These are phyloP conservation scores for Phlogophora meticulosa DNA, from an alignment of 2,888 invertebrate genomes.

Conservation along the genomic window DNA sequence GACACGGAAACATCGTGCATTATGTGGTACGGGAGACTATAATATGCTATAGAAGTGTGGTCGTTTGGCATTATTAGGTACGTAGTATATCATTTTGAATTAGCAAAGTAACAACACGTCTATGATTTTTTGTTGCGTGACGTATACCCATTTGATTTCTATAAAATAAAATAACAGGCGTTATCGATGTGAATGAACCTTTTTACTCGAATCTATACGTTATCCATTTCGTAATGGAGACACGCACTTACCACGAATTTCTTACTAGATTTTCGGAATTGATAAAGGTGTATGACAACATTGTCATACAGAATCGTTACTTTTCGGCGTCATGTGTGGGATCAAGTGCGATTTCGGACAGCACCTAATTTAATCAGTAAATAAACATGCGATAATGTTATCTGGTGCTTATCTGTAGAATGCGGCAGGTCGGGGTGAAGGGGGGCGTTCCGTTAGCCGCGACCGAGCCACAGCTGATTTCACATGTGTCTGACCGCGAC, in stretches of 20 bases:
- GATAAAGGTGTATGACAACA: constrained; percentile 33
- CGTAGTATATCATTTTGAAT: neutral
- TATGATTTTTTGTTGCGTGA: constrained; percentile 31
- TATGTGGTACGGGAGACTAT: constrained; percentile 7
- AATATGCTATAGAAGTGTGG: constrained; percentile 1
- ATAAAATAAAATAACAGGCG: constrained; percentile 46
- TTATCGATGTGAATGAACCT: constrained; percentile 70
- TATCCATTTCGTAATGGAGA: constrained; percentile 66
- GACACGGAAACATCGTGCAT: constrained; percentile 34
- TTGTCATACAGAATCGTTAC: neutral
- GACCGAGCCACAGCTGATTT: constrained; percentile 87
- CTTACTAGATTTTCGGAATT: constrained; percentile 27
- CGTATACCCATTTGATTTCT: constrained; percentile 8
- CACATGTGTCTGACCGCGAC: constrained; percentile 82
- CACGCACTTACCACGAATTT: constrained; percentile 61
- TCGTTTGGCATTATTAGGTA: constrained; percentile 2
- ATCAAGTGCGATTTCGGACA: constrained; percentile 55
- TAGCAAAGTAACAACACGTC: neutral
- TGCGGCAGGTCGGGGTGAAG: constrained; percentile 67
- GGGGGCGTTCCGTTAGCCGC: constrained; percentile 68
- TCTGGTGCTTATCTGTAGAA: constrained; percentile 78
- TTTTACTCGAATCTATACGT: constrained; percentile 61
- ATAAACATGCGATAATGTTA: constrained; percentile 82
- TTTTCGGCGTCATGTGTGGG: constrained; percentile 35
- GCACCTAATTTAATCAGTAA: constrained; percentile 73